Base-by-base conservation (phyloP, 2,113 vertebrate genomes). In the Gopherus flavomarginatus region DNA sequence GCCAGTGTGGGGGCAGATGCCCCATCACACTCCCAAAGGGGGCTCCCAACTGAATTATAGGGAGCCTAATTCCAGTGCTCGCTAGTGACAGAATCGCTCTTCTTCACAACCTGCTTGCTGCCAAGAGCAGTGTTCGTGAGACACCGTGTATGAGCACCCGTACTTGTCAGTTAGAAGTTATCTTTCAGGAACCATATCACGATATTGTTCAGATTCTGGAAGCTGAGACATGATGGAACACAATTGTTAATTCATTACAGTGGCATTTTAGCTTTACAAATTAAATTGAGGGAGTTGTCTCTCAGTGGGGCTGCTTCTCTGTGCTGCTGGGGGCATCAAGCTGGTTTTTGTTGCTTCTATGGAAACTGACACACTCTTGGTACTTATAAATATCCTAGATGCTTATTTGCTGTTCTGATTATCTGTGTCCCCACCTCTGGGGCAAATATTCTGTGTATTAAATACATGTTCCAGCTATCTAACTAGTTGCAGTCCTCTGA, bases 141-240 rank as follows among this genome's bases (percentile, higher is more conserved):
- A 86, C 69, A 62, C 80, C 78, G 90, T 91, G 56, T 95, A 89
- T 94, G 62, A 17, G 12, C 17, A 65, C 65, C 17, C n/a, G 9
- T 69, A n/a, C 8, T 69, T n/a, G 89, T 91, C 3, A 0, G 85
- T 95, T 47, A 93, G 90, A 95, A 95, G 75, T 85, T 54, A 84
- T 95, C 44, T 95, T 95, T 95, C 93, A 93, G 94, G 87, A 96
- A 92, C 95, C 11, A 0, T 89, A 24, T 88, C 88, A 81, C 94
- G 90, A 93, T 0, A 21, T 96, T 88, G 84, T 1, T 86, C 29
- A 82, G 85, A 59, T 83, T 83, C 80, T 89, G 91, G 90, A 93
- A 91, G 2, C 57, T 7, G 84, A 84, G 93, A 59, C 44, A 69
- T 77, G 50, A 88, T 5, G 22, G 3, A 2, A 83, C 82, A 78